A percentile compares a stretch with the other conserved stretches of the same genome.
phyloP scores from a whole-genome alignment of 2,113 vertebrate species.

The Rattus norvegicus region GRCr8 NC_086026.1:21272501-21273000 shows the following conservation, averaged over 20 bases:
- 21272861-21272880: not conserved
- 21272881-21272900: not conserved
- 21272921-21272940: not conserved
- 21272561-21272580: not conserved
- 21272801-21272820: not conserved
- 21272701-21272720: not conserved
- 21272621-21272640: not conserved
- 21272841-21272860: not conserved
- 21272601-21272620: not conserved
- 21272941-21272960: not conserved
- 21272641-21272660: not conserved
- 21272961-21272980: not conserved
- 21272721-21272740: not conserved
- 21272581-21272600: not conserved
- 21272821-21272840: not conserved
- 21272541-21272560: not conserved
- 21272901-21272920: not conserved
- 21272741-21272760: not conserved
- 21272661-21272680: not conserved
- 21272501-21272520: not conserved
- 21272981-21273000: not conserved
- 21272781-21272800: not conserved
- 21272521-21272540: not conserved
- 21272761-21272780: conserved; percentile 18
- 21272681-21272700: not conserved